Evolutionary conservation across 2,888 invertebrate species (phyloP).

Genomic region (Diloba caeruleocephala): DNA sequence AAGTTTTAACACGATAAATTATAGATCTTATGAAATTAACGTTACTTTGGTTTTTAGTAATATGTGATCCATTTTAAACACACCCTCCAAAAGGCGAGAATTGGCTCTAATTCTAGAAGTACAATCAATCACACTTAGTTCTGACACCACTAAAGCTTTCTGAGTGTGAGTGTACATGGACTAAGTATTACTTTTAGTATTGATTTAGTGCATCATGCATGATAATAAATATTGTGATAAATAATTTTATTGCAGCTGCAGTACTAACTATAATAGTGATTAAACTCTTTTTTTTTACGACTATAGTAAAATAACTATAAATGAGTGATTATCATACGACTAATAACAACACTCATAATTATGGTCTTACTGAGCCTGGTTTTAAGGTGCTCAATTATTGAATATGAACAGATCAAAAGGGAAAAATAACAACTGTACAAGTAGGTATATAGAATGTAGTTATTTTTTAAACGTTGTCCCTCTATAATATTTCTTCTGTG

Average conservation of each 20-base stretch:
- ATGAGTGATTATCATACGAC: constrained; percentile 8
- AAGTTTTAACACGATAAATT: no score
- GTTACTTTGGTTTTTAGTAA: constrained; percentile 26
- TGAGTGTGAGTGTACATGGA: constrained; percentile 58
- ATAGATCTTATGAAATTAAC: no score
- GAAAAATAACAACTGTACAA: no score
- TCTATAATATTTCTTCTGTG: no score
- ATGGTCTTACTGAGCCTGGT: neutral
- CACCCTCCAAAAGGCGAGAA: constrained; percentile 70
- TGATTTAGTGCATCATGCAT: constrained; percentile 33
- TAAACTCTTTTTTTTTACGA: constrained; percentile 12
- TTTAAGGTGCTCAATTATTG: neutral
- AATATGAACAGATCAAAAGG: no score
- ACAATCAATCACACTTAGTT: constrained; percentile 83
- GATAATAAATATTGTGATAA: constrained; percentile 21
- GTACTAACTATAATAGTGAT: constrained; percentile 3
- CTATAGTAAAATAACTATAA: constrained; percentile 5
- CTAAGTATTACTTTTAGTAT: no score
- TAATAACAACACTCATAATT: constrained; percentile 1
- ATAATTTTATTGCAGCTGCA: constrained; percentile 22
- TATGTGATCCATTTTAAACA: constrained; percentile 57
- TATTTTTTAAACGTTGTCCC: no score
- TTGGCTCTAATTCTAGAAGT: constrained; percentile 78
- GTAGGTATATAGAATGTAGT: no score
- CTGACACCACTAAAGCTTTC: constrained; percentile 69